Evolutionary conservation across 2,888 invertebrate genomes (phyloP).

Genomic region (Nysson spinosus): DNA sequence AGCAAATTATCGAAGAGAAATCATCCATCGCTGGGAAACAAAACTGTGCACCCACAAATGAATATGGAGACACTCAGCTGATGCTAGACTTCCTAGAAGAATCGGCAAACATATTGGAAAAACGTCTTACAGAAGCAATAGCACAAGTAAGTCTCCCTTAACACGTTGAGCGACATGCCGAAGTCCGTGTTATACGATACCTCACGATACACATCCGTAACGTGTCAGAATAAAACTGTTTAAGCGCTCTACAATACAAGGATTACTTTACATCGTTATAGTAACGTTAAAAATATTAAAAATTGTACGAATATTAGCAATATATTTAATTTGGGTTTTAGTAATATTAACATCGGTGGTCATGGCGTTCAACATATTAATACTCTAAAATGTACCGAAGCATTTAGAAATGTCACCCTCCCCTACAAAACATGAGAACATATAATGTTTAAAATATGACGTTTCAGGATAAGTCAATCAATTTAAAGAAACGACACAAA

Average conservation of each 20-base stretch:
- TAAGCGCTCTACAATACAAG: too few species aligned
- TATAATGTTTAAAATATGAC: slow-evolving; percentile 11
- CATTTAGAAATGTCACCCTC: too few species aligned
- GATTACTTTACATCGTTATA: background rate
- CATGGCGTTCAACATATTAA: too few species aligned
- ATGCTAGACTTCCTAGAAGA: slow-evolving; percentile 47
- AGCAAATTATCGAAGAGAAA: background rate
- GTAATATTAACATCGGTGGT: too few species aligned
- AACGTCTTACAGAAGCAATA: slow-evolving; percentile 67
- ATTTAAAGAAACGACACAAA: slow-evolving; percentile 60
- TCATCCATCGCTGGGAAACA: background rate
- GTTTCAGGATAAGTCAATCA: slow-evolving; percentile 67
- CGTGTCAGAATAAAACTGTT: too few species aligned
- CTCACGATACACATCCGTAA: too few species aligned
- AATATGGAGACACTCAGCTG: slow-evolving; percentile 37
- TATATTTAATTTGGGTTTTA: too few species aligned
- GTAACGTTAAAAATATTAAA: slow-evolving; percentile 4
- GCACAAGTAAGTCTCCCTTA: slow-evolving; percentile 60
- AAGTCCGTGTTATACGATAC: too few species aligned
- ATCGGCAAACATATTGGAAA: slow-evolving; percentile 52
- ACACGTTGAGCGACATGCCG: too few species aligned
- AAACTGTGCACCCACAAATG: background rate
- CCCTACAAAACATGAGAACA: too few species aligned
- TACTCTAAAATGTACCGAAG: too few species aligned
- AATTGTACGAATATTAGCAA: too few species aligned